phyloP scores from a whole-genome alignment of 2,113 vertebrate genomes.

The Tonatia bakeri region DNA sequence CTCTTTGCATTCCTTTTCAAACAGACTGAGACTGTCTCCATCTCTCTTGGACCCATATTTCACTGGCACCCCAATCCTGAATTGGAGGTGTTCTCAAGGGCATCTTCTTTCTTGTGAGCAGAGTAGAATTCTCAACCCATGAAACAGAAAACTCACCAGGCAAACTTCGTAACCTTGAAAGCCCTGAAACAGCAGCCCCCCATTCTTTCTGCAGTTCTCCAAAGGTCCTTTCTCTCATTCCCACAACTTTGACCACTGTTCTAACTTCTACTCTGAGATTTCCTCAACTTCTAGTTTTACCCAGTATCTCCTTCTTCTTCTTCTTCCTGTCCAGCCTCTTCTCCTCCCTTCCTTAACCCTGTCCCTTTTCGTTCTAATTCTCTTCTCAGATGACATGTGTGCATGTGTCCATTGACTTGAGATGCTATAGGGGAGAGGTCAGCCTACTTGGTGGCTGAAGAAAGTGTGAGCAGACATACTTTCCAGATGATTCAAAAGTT shows the following conservation, averaged over 20 bases:
- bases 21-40: not conserved
- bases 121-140: not conserved
- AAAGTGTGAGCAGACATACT: not conserved
- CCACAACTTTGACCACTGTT: not conserved
- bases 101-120: not conserved
- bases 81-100: conserved; percentile 11
- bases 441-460: not conserved
- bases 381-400: not conserved
- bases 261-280: not conserved
- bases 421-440: not conserved
- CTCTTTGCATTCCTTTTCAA: not conserved
- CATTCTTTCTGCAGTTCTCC: not conserved
- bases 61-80: not conserved
- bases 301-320: not conserved
- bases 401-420: not conserved
- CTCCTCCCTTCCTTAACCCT: not conserved
- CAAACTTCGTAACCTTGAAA: not conserved
- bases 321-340: not conserved
- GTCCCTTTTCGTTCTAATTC: not conserved
- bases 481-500: not conserved
- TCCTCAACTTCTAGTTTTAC: not conserved
- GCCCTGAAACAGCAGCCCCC: not conserved
- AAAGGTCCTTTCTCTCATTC: not conserved
- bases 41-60: not conserved
- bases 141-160: not conserved